Percentiles rank a stretch among this genome's conserved stretches.
Evolutionary conservation across 2,113 vertebrate genomes (phyloP).

Genomic region (Thinocorus orbignyianus): DNA sequence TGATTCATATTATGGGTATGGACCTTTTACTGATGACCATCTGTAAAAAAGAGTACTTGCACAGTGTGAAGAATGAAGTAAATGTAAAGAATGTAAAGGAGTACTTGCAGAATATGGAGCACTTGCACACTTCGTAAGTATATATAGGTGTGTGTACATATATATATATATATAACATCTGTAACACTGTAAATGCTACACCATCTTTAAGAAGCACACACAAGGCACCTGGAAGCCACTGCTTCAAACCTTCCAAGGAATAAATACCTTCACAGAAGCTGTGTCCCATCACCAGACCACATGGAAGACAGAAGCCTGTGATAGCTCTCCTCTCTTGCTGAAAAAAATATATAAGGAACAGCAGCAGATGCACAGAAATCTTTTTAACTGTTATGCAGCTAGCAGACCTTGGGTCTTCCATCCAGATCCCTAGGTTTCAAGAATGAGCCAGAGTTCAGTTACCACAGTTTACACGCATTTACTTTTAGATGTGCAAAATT

Average conservation of each 20-base stretch:
- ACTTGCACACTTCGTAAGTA: neutral
- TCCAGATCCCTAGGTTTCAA: neutral
- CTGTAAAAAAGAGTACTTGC: neutral
- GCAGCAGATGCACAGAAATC: neutral
- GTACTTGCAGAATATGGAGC: neutral
- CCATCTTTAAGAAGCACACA: neutral
- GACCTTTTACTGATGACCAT: neutral
- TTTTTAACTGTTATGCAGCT: neutral
- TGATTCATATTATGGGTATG: neutral
- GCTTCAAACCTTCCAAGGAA: neutral
- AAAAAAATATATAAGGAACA: neutral
- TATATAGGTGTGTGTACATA: neutral
- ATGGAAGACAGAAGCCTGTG: fast-evolving
- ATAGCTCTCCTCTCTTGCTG: neutral
- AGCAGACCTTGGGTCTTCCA: neutral
- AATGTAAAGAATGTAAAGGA: neutral
- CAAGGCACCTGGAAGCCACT: neutral
- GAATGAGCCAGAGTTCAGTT: neutral
- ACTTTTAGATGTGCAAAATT: neutral
- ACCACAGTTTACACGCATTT: neutral
- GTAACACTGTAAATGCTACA: neutral
- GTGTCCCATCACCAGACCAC: neutral
- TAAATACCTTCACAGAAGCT: neutral
- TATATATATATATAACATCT: neutral
- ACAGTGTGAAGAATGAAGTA: neutral